Conservation (phyloP, 2,888 invertebrate genomes). For the Metopia argyrocephala region DNA sequence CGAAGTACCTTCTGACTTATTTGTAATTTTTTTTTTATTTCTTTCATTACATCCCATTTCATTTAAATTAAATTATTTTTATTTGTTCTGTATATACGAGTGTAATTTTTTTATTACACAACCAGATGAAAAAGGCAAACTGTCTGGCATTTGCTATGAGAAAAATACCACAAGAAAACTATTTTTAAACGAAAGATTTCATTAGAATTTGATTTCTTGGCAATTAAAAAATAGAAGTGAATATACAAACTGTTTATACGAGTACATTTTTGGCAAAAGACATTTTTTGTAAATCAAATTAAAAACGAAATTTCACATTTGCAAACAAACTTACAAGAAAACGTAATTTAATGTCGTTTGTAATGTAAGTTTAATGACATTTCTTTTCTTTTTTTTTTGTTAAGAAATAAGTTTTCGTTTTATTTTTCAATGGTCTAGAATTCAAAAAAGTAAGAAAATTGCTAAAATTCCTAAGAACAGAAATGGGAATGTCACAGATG, state of each 20-base stretch:
- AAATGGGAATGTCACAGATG: constrained; percentile 31
- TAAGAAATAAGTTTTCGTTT: too few relatives aligned
- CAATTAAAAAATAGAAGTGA: constrained; percentile 43
- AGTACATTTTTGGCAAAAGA: too few relatives aligned
- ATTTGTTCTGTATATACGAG: too few relatives aligned
- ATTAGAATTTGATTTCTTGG: constrained; percentile 40
- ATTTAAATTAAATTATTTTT: too few relatives aligned
- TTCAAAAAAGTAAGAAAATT: constrained; percentile 40
- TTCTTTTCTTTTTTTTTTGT: neutral
- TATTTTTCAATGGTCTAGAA: constrained; percentile 21
- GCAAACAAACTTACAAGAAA: neutral
- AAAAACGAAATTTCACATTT: constrained; percentile 41
- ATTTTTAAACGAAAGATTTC: constrained; percentile 20
- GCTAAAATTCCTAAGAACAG: constrained; percentile 46
- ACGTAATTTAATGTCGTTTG: constrained; percentile 19
- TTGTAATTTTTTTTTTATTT: neutral
- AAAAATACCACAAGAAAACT: neutral
- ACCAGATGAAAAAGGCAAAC: constrained; percentile 44
- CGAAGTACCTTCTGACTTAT: too few relatives aligned
- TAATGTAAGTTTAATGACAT: constrained; percentile 55
- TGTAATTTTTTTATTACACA: too few relatives aligned
- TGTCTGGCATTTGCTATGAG: constrained; percentile 53
- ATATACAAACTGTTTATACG: neutral
- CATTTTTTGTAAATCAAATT: too few relatives aligned
- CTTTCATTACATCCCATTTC: constrained; percentile 2